A percentile compares a stretch with the other conserved stretches of the same genome.
phyloP scores from a whole-genome alignment of 2,797 vertebrate species.

The Parauchenoglanis ngamensis region DNA sequence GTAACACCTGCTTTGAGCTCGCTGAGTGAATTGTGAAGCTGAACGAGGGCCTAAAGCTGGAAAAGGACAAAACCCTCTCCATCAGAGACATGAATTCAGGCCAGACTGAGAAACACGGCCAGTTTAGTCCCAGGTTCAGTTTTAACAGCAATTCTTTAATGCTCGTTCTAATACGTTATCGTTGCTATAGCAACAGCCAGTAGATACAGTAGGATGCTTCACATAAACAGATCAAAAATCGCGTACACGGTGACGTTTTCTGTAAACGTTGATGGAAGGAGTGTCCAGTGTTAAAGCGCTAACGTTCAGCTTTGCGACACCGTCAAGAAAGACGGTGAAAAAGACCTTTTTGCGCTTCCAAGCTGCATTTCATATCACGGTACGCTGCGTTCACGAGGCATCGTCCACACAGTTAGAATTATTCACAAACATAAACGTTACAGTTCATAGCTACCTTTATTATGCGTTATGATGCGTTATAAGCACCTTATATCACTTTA shows the following conservation, averaged over 20 bases:
- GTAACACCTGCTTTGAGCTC: background rate
- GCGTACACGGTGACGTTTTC: background rate
- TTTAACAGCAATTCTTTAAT: background rate
- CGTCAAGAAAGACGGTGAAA: background rate
- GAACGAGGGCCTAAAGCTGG: background rate
- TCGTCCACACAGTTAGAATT: background rate
- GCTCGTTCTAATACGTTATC: background rate
- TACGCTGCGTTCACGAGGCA: background rate
- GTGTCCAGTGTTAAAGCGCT: background rate
- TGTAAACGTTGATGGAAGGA: background rate
- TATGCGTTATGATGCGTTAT: background rate
- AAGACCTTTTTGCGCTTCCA: too few relatives aligned
- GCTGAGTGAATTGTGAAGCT: background rate
- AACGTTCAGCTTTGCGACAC: too few relatives aligned
- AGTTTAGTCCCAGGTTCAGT: background rate
- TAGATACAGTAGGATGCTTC: too few relatives aligned
- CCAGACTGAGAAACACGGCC: background rate
- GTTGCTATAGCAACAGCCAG: background rate
- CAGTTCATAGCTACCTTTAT: background rate
- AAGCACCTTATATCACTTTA: background rate
- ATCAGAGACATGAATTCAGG: background rate
- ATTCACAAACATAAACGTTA: background rate
- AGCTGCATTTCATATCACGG: background rate
- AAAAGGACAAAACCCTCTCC: background rate
- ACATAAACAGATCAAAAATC: too few relatives aligned